Conservation (phyloP, 2,797 vertebrate species). For the Arnoldichthys spilopterus region DNA sequence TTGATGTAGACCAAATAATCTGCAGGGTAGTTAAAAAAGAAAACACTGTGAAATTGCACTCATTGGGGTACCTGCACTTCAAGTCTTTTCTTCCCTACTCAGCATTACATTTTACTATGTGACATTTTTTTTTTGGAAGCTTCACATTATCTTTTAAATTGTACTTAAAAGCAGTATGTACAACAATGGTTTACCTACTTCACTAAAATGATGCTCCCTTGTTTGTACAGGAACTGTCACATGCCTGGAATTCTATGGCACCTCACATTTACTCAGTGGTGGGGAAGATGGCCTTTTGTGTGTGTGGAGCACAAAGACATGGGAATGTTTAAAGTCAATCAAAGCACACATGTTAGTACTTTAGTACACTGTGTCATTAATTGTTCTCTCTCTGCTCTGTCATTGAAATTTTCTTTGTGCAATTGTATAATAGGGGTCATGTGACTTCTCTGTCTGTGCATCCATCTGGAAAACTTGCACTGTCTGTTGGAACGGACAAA, state of each 20-base stretch:
- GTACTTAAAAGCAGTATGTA: too few species aligned
- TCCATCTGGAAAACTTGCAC: constrained; percentile 93
- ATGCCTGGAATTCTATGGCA: constrained; percentile 91
- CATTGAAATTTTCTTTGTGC: background rate
- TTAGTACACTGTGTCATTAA: background rate
- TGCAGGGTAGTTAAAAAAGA: background rate
- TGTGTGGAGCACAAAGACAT: constrained; percentile 93
- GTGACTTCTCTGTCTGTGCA: constrained; percentile 93
- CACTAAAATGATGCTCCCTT: background rate
- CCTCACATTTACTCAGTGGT: constrained; percentile 89
- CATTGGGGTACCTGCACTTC: too few species aligned
- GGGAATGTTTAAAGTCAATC: constrained; percentile 94
- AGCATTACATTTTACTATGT: too few species aligned
- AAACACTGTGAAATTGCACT: too few species aligned
- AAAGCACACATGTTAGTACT: constrained; percentile 91
- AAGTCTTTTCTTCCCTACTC: too few species aligned
- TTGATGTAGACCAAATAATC: background rate
- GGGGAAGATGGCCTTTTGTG: constrained; percentile 93
- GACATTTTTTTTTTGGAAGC: too few species aligned
- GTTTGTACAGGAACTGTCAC: constrained; percentile 78
- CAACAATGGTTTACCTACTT: background rate
- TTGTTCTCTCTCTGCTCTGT: background rate
- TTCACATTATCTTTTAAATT: too few species aligned
- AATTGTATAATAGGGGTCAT: constrained; percentile 78
- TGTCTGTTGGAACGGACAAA: constrained; percentile 97